Base-by-base conservation (phyloP, 2,888 invertebrate genomes). In the Phaonia tiefii region DNA sequence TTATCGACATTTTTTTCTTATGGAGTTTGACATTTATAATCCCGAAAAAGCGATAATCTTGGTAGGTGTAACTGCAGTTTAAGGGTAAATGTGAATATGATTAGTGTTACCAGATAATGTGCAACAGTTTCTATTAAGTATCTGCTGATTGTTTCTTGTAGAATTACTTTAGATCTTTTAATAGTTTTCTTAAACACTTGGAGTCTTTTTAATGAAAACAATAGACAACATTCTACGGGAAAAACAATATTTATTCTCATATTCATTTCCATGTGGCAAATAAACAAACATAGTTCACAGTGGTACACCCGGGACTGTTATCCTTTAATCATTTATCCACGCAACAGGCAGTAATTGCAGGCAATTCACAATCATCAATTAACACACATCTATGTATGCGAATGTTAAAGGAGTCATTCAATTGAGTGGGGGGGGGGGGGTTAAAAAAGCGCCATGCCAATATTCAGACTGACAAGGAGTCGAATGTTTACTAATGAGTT, bases 291-390 rank as follows among this genome's bases (percentile, higher is more conserved):
- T 37, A 20, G 17, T 8, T 49, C 79, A 60, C 71, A 71, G 79
- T 66, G 65, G 76, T 65, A 39, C 66, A 3, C 56, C 25, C 31
- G 65, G 25, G 49, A 73, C 73, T 74, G 70, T 13, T 49, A 75
- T 75, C 60, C 65, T 76, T 76, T 67, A 75, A 80, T 73, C 42
- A 83, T 75, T 77, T 82, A 15, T 39, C 58, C 39, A 54, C 75
- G 42, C 77, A 79, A 75, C 77, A 75, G 58, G 77, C 79, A 67
- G 71, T 83, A 83, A 81, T 83, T 83, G 75, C 73, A 15, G 46
- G 63, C 72, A 49, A 77, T 75, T 83, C 70, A 70, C 77, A 73
- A 75, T 77, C 80, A 67, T 74, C 80, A 44, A 22, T 60, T 72
- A 25, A 67, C 74, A 37, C 31, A 63, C 73, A 76, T n/a, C 54